Conservation (phyloP, 64 coral and sea anemone species). For the Trachythela sp. region DNA sequence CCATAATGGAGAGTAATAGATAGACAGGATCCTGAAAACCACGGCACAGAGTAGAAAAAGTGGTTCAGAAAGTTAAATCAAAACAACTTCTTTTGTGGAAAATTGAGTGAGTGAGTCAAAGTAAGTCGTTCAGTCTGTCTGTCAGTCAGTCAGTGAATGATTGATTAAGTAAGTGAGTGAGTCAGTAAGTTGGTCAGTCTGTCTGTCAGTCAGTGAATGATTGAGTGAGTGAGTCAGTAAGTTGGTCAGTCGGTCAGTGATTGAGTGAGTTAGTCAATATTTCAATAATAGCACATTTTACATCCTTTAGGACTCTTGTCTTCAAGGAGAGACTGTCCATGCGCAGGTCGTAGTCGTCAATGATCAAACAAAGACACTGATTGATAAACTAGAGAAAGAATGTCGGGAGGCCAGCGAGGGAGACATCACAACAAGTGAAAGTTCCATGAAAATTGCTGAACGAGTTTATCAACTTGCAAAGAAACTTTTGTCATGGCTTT, state of each 20-base stretch:
- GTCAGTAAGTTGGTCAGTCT: too few relatives aligned
- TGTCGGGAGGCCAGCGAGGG: background rate
- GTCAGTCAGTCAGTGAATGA: too few relatives aligned
- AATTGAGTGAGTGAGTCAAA: too few relatives aligned
- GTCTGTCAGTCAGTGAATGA: too few relatives aligned
- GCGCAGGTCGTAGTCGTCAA: background rate
- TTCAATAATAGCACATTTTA: background rate
- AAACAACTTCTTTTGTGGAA: too few relatives aligned
- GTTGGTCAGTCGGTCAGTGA: background rate
- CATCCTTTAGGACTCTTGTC: background rate
- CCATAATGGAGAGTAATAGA: too few relatives aligned
- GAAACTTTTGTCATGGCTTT: slow-evolving; percentile 11
- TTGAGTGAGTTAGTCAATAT: background rate
- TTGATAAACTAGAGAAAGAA: slow-evolving; percentile 4
- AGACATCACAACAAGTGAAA: background rate
- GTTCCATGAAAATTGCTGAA: background rate
- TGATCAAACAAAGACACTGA: background rate
- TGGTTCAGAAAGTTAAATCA: too few relatives aligned
- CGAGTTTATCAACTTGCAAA: slow-evolving; percentile 15
- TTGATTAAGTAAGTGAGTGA: too few relatives aligned
- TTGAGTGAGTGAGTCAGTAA: too few relatives aligned
- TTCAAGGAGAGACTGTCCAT: slow-evolving; percentile 1
- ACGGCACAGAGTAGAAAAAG: too few relatives aligned
- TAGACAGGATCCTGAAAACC: too few relatives aligned
- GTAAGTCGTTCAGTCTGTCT: too few relatives aligned